Percentiles rank a stretch among this genome's conserved stretches.
These are phyloP conservation scores for Plebejus anna DNA, from an alignment of 2,888 invertebrate genomes.

Conservation along the genomic window DNA sequence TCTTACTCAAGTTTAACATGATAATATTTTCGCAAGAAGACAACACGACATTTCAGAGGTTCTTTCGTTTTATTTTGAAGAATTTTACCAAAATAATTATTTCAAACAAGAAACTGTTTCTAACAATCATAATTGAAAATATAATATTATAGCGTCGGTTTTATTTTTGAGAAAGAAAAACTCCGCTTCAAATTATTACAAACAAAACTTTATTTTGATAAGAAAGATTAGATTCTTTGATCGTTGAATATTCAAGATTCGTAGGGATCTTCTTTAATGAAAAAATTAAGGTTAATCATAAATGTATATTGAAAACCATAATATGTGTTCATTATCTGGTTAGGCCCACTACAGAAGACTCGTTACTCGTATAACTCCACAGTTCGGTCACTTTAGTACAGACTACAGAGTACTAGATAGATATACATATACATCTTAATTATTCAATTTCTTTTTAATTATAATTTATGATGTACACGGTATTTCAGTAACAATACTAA, in stretches of 20 bases:
- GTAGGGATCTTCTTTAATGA: not conserved
- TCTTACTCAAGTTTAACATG: too few species aligned
- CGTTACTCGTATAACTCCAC: too few species aligned
- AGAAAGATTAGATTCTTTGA: not conserved
- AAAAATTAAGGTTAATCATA: not conserved
- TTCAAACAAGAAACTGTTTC: not conserved
- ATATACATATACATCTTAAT: too few species aligned
- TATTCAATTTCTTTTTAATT: too few species aligned
- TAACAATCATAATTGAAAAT: not conserved
- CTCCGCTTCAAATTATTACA: not conserved
- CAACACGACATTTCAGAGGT: not conserved
- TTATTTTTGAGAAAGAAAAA: not conserved
- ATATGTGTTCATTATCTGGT: not conserved
- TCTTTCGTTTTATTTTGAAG: not conserved
- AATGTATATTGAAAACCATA: constrained; percentile 2
- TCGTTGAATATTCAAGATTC: not conserved
- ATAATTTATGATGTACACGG: too few species aligned
- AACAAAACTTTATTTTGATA: not conserved
- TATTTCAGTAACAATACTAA: too few species aligned
- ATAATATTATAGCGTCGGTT: not conserved
- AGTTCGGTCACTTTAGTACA: too few species aligned
- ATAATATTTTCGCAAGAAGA: too few species aligned
- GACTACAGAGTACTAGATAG: too few species aligned
- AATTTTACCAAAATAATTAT: not conserved
- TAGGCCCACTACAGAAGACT: too few species aligned